Evolutionary conservation across 2,888 invertebrate species (phyloP), one percentile per base, ranked within the genome.

Genomic region (Lucinisca nassula): DNA sequence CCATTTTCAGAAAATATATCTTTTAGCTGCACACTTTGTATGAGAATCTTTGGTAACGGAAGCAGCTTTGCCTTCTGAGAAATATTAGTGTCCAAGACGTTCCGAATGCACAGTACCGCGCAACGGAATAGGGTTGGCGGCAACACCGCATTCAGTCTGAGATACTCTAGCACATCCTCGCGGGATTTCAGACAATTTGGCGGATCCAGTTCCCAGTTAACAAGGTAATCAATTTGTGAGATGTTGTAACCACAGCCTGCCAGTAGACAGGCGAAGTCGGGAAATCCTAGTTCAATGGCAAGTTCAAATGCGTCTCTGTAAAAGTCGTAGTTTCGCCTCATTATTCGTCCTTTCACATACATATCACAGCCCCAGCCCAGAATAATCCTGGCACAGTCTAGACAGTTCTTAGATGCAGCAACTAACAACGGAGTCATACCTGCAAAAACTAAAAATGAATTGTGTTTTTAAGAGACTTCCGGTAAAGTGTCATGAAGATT

Each of bases 221-320:
- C 67, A 10, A 92, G 75, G 70, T 91, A 91, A 0, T 70, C 45
- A n/a, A 91, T 83, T 24, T 79, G 83, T 1, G 86, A 85, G 1
- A 91, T 61, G 32, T 92, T 91, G 72, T 94, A 95, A 0, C 95
- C 95, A n/a, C 91, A 85, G 10, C 74, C 67, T 1, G 90, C 87
- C 24, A 94, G 87, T 1, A 93, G 58, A 32, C 91, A 79, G 0
- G 92, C 92, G 14, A 93, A 82, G 21, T 93, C 91, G n/a, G 92
- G 90, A 72, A 84, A 88, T n/a, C 90, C 90, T n/a, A 89, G 85
- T 75, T 93, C 85, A 32, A 94, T 82, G 0, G 94, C 94, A 72
- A 94, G 82, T 75, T 94, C 92, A 67, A 93, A 93, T 2, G 93
- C 87, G 82, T 95, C 93, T 55, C 92, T 91, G n/a, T 91, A 91